These are phyloP conservation scores for Drosophila mimica DNA, from an alignment of 2,888 invertebrate genomes.

Conservation along the genomic window DNA sequence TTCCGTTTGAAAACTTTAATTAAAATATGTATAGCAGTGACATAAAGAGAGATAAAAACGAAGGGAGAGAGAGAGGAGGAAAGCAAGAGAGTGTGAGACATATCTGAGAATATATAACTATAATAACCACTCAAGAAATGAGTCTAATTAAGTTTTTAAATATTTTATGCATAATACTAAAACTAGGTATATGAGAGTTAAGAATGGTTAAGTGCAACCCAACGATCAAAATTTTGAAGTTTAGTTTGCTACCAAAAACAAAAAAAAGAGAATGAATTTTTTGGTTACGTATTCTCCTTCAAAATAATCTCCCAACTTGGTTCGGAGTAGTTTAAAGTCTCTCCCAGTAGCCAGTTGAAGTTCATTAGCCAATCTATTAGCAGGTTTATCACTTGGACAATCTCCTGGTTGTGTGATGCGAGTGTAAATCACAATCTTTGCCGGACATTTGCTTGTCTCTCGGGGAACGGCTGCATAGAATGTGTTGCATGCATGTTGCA, in stretches of 20 bases:
- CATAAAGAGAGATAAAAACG: too few species aligned
- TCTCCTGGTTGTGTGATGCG: conserved; percentile 4
- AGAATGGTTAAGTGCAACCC: neutral
- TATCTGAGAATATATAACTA: neutral
- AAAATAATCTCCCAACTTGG: neutral
- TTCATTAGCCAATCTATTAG: conserved; percentile 29
- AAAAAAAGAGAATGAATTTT: neutral
- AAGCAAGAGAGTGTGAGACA: neutral
- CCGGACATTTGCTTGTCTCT: conserved; percentile 46
- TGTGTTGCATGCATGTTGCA: conserved; percentile 74
- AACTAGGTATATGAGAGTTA: neutral
- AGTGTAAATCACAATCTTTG: conserved; percentile 50
- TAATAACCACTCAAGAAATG: neutral
- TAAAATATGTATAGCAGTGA: neutral
- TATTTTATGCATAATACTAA: neutral
- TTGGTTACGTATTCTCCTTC: neutral
- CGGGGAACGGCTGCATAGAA: conserved; percentile 50
- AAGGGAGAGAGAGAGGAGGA: neutral
- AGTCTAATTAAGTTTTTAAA: neutral
- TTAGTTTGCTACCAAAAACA: neutral
- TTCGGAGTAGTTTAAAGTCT: neutral
- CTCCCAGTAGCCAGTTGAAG: neutral
- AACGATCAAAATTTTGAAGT: neutral
- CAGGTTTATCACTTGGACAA: conserved; percentile 23
- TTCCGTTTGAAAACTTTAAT: neutral